Evolutionary conservation across 1,140 invertebrate species (phyloP).

Genomic region (Rhyzopertha dominica): DNA sequence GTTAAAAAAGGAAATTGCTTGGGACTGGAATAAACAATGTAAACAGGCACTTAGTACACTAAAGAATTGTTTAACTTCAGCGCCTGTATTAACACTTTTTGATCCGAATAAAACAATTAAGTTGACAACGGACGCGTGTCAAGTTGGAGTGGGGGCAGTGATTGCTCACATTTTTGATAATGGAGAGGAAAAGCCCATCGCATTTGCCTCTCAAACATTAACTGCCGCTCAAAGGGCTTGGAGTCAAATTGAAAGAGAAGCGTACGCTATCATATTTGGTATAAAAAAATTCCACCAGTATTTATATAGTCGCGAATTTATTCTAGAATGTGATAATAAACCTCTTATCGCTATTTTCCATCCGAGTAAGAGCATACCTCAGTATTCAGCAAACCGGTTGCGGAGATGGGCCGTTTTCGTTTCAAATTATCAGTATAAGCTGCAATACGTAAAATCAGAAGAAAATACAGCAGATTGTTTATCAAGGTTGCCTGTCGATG

Average conservation of each 20-base stretch:
- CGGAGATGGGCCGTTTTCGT: no score
- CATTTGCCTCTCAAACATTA: constrained; percentile 40
- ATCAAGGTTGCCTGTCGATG: no score
- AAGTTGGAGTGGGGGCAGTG: constrained; percentile 3
- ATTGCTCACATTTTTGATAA: constrained; percentile 10
- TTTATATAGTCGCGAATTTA: constrained; percentile 15
- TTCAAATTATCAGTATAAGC: no score
- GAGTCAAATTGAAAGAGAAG: constrained; percentile 31
- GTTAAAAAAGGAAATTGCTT: constrained; percentile 39
- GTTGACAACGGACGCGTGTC: constrained; percentile 20
- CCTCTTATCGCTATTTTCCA: constrained; percentile 12
- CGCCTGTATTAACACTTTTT: constrained; percentile 18
- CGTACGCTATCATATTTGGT: constrained; percentile 37
- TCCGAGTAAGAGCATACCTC: constrained; percentile 31
- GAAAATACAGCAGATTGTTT: no score
- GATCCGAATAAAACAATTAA: constrained; percentile 20
- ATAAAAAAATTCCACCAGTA: constrained; percentile 37
- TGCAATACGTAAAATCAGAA: no score
- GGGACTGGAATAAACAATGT: constrained; percentile 32
- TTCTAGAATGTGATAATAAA: constrained; percentile 15
- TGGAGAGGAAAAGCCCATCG: constrained; percentile 24
- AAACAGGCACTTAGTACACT: constrained; percentile 21
- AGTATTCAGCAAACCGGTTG: no score
- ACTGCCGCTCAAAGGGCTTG: constrained; percentile 38
- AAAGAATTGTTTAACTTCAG: constrained; percentile 33